A percentile compares a stretch with the other conserved stretches of the same genome.
These are phyloP conservation scores for Seira musarum DNA, from an alignment of 2,888 invertebrate genomes.

Conservation along the genomic window DNA sequence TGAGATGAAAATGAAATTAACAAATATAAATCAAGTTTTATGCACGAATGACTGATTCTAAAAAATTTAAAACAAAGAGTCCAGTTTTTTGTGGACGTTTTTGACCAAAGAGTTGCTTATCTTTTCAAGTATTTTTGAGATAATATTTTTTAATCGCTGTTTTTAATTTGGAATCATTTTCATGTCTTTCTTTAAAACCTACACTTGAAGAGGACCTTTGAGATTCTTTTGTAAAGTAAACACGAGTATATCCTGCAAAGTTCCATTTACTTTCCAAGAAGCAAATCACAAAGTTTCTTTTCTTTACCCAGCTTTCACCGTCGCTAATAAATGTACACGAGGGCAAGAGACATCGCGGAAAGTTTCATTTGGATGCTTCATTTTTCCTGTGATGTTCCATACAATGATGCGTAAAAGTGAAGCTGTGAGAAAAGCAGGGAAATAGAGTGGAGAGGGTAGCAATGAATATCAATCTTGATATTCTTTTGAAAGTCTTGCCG, in stretches of 20 bases:
- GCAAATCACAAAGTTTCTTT: constrained; percentile 10
- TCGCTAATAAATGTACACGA: constrained; percentile 23
- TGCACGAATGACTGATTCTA: too few relatives aligned
- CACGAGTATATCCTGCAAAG: constrained; percentile 41
- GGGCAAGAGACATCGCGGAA: constrained; percentile 20
- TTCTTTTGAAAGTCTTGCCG: constrained; percentile 69
- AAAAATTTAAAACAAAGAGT: too few relatives aligned
- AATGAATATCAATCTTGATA: constrained; percentile 70
- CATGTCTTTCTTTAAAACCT: not conserved
- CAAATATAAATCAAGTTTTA: too few relatives aligned
- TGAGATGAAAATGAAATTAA: too few relatives aligned
- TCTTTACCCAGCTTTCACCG: constrained; percentile 31
- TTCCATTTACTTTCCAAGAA: constrained; percentile 31
- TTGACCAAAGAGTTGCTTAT: too few relatives aligned
- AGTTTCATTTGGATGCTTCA: constrained; percentile 13
- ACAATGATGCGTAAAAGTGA: constrained; percentile 21
- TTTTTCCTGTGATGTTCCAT: constrained; percentile 11
- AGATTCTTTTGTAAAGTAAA: constrained; percentile 23
- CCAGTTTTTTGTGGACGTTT: too few relatives aligned
- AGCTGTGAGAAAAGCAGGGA: constrained; percentile 29
- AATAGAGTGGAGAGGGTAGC: constrained; percentile 68
- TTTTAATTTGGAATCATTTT: too few relatives aligned
- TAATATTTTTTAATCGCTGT: too few relatives aligned
- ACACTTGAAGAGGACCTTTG: too few relatives aligned
- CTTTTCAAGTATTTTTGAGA: too few relatives aligned